Conservation (phyloP, 2,113 vertebrate genomes). For the Lasiurus borealis region DNA sequence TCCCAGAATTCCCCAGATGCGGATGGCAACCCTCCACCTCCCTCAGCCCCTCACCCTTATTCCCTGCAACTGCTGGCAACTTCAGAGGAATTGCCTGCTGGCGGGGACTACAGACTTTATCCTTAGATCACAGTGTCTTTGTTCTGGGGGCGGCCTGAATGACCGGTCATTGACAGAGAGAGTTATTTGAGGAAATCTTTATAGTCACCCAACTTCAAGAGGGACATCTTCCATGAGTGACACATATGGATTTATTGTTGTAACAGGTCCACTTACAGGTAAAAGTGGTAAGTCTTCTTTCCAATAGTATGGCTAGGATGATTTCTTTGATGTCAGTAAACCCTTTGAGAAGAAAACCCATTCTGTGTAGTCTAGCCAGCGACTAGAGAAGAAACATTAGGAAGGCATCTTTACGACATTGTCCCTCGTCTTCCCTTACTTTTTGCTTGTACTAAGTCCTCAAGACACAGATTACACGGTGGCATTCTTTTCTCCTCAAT, state of each 20-base stretch:
- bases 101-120: not conserved
- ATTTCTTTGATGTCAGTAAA: constrained; percentile 18
- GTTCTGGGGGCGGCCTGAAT: not conserved
- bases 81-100: not conserved
- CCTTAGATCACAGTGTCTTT: not conserved
- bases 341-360: not conserved
- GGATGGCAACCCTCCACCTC: not conserved
- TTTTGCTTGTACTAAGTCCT: not conserved
- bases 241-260: not conserved
- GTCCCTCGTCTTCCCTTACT: not conserved
- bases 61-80: not conserved
- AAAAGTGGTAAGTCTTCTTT: not conserved
- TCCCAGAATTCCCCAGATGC: not conserved
- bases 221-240: not conserved
- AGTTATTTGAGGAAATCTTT: not conserved
- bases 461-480: not conserved
- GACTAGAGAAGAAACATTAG: not conserved
- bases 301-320: not conserved
- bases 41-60: too few relatives aligned
- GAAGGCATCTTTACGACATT: not conserved
- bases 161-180: not conserved
- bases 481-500: not conserved
- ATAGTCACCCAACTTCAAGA: not conserved
- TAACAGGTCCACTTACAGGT: not conserved
- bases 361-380: not conserved